These are phyloP conservation scores for Drosophila kuntzei DNA, from an alignment of 2,888 invertebrate species.

Conservation along the genomic window DNA sequence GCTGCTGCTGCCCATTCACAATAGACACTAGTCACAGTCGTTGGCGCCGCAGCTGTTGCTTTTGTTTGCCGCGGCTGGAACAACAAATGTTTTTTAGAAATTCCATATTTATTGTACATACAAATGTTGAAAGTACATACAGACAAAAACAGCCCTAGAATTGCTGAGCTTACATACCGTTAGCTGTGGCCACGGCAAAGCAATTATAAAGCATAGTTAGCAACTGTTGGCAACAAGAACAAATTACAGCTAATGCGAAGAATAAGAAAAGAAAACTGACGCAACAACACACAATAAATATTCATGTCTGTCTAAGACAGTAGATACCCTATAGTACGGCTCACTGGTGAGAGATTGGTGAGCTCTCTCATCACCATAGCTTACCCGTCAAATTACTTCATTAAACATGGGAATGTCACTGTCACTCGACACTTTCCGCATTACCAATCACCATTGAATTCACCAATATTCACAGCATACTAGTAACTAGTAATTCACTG, in stretches of 20 bases:
- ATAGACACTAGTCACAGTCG: constrained; percentile 41
- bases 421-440: no score
- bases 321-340: no score
- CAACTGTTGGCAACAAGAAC: constrained; percentile 19
- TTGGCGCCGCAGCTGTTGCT: constrained; percentile 66
- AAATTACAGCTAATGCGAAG: constrained; percentile 23
- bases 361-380: no score
- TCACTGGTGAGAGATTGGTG: no score
- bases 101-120: not conserved
- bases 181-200: constrained; percentile 41
- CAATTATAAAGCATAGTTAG: constrained; percentile 31
- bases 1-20: constrained; percentile 57
- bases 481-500: no score
- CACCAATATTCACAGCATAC: no score
- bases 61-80: constrained; percentile 45
- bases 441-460: no score
- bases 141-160: constrained; percentile 14
- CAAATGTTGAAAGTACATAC: constrained; percentile 3
- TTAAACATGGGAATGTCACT: no score
- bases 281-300: constrained; percentile 39
- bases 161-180: constrained; percentile 37
- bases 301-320: constrained; percentile 14
- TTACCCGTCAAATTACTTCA: no score
- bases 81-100: constrained; percentile 37
- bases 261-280: constrained; percentile 14